These are phyloP conservation scores for Porites cylindrica DNA, from an alignment of 92 coral and sea anemone species.

Conservation along the genomic window DNA sequence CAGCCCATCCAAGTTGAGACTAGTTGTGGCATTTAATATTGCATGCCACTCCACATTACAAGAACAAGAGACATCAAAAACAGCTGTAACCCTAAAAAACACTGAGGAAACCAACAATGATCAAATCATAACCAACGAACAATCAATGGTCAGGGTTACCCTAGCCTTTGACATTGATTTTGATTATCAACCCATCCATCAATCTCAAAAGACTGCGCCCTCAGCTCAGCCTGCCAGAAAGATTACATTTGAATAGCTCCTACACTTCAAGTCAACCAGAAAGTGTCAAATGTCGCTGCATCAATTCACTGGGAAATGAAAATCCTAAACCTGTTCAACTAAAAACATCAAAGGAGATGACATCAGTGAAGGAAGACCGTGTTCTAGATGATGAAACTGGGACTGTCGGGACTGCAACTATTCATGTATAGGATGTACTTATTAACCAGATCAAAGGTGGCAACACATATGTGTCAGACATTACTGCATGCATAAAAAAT, in stretches of 20 bases:
- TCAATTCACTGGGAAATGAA: conserved; percentile 47
- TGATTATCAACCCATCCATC: too few species aligned
- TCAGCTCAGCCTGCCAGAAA: neutral
- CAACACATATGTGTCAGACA: conserved; percentile 19
- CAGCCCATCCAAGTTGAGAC: neutral
- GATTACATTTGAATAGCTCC: neutral
- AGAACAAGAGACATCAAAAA: conserved; percentile 49
- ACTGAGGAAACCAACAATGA: conserved; percentile 29
- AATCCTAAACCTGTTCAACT: neutral
- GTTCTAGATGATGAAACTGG: conserved; percentile 67
- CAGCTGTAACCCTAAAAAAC: conserved; percentile 50
- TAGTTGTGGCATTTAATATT: conserved; percentile 64
- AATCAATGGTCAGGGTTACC: conserved; percentile 40
- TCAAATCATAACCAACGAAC: conserved; percentile 57
- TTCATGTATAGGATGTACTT: conserved; percentile 71
- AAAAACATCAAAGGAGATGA: conserved; percentile 45
- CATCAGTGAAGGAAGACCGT: conserved; percentile 66
- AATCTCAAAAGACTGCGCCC: too few species aligned
- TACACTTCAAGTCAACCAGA: conserved; percentile 48
- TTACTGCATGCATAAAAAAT: too few species aligned
- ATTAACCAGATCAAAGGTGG: neutral
- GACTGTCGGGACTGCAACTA: conserved; percentile 41
- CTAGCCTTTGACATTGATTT: conserved; percentile 37
- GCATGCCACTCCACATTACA: conserved; percentile 36
- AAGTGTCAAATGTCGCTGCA: conserved; percentile 50